phyloP scores from a whole-genome alignment of 2,797 vertebrate species.

The Uromys caudimaculatus region DNA sequence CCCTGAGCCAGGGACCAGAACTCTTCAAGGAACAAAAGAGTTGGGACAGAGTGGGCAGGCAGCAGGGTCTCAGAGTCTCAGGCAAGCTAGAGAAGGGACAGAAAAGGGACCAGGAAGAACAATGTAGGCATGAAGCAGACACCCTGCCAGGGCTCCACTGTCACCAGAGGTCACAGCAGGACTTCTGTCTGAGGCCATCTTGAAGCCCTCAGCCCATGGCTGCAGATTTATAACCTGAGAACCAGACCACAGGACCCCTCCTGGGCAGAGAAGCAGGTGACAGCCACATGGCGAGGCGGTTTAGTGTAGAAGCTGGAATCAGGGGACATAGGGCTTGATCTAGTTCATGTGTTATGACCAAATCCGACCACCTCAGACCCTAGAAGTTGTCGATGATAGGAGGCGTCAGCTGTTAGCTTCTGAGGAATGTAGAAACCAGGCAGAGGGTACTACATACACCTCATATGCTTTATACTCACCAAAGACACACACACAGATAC shows the following conservation, averaged over 20 bases:
- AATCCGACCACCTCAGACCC: background rate
- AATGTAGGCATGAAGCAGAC: accelerated
- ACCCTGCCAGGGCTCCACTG: background rate
- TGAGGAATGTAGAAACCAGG: background rate
- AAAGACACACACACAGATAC: background rate
- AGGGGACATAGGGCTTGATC: background rate
- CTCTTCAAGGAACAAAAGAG: background rate
- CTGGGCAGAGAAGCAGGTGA: background rate
- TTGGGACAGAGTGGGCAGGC: background rate
- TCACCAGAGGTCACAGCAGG: background rate
- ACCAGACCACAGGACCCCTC: background rate
- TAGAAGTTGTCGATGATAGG: too few relatives aligned
- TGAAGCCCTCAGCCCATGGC: background rate
- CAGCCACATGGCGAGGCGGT: background rate
- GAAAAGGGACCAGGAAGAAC: background rate
- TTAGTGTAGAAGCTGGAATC: background rate
- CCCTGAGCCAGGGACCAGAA: background rate
- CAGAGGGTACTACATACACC: background rate
- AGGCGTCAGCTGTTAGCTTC: background rate
- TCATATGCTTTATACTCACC: too few relatives aligned
- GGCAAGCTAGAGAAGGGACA: background rate
- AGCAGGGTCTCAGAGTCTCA: background rate
- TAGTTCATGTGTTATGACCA: background rate
- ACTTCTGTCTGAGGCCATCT: background rate
- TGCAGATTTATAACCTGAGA: background rate